Base-by-base conservation (phyloP, 2,888 invertebrate genomes). In the Tholera decimalis region DNA sequence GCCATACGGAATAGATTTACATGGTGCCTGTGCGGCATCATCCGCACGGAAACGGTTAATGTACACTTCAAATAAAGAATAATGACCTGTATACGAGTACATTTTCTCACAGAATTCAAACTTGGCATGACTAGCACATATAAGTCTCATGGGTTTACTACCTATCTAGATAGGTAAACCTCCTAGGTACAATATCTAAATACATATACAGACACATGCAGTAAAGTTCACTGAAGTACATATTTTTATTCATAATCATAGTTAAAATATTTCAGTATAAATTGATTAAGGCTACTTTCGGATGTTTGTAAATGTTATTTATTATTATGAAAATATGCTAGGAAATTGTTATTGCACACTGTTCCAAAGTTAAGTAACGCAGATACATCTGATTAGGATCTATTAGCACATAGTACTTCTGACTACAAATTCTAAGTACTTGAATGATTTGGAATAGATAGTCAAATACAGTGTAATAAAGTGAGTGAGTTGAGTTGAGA, bases 311-410 rank as follows among this genome's bases (percentile, higher is more conserved):
- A 39, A 66, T 33, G 20, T 49, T n/a, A 35, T 33, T 4, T 41
- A 15, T 22, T 20, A 30, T 54, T 15, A 50, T 46, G 44, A 4
- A 30, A 30, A 20, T 50, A 67, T 11, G 30, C n/a, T 30, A 70
- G 13, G 11, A 35, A 13, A 26, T 30, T 49, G 9, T 49, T 70
- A 66, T 66, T 33, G 59, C 70, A 70, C 49, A 43, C 5, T n/a
- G 20, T 66, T 66, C 20, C 30, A 49, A 39, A 28, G 18, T 18
- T 46, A 15, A 18, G 3, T 28, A 28, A 39, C 13, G n/a, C 13
- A 8, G 11, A 28, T 60, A 44, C 13, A 15, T 26, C 15, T 54
- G 0, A 39, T 28, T 26, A 35, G 15, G n/a, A 15, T 8, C 1
- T 57, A 26, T 5, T 49, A 39, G 13, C 20, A 49, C 13, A 22